Percentiles rank a stretch among this genome's conserved stretches.
phyloP scores from a whole-genome alignment of 2,113 vertebrate species.

The Pterocles burchelli region DNA sequence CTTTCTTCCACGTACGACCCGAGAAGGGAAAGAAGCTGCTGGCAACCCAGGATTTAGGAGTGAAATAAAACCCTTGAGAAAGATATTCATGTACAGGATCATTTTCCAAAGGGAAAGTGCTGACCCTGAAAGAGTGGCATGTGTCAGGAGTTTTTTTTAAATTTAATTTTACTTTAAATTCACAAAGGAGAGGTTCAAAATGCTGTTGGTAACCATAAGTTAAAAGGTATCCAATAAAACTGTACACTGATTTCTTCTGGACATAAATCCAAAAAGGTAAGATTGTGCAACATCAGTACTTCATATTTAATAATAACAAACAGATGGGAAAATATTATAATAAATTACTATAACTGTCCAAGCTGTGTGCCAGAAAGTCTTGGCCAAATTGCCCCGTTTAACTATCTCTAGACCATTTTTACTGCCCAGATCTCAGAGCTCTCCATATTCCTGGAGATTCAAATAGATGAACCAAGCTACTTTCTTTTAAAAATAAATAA shows the following conservation, averaged over 20 bases:
- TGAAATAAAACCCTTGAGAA: not conserved
- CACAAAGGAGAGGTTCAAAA: not conserved
- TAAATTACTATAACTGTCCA: conserved; percentile 47
- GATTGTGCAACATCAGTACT: conserved; percentile 17
- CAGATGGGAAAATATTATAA: conserved; percentile 49
- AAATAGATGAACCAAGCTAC: fast-evolving
- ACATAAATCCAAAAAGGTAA: conserved; percentile 51
- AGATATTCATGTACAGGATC: not conserved
- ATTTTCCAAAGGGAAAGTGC: not conserved
- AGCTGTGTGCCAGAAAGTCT: conserved; percentile 9
- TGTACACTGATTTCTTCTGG: not conserved
- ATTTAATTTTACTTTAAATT: not conserved
- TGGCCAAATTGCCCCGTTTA: not conserved
- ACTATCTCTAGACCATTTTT: not conserved
- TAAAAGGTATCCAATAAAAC: conserved; percentile 16
- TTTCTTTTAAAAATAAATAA: not conserved
- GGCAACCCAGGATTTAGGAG: not conserved
- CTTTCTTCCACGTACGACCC: not conserved
- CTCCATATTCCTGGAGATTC: not conserved
- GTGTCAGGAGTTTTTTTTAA: not conserved
- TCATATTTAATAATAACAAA: conserved; percentile 56
- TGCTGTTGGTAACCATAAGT: not conserved
- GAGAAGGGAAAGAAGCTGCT: not conserved
- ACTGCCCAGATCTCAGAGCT: not conserved
- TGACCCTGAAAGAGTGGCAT: not conserved